A percentile compares a stretch with the other conserved stretches of the same genome.
phyloP scores from a whole-genome alignment of 1,140 invertebrate genomes.

The Melitaea cinxia region DNA sequence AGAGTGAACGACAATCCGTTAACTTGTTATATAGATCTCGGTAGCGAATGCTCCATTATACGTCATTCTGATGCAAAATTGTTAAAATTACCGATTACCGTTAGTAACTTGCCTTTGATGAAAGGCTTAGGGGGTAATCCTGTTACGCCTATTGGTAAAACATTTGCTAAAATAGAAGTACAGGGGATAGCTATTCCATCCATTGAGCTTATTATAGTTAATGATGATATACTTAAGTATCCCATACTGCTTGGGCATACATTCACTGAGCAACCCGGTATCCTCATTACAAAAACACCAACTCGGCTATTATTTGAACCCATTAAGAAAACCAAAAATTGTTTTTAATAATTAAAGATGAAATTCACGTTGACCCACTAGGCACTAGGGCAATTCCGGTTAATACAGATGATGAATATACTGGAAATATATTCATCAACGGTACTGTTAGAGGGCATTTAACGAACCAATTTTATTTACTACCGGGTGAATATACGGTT shows the following conservation, averaged over 20 bases:
- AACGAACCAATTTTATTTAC: conserved; percentile 27
- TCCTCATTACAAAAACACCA: background rate
- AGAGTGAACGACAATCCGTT: background rate
- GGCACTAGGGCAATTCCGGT: background rate
- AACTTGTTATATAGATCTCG: conserved; percentile 18
- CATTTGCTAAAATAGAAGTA: conserved; percentile 13
- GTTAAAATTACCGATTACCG: background rate
- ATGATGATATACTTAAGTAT: conserved; percentile 19
- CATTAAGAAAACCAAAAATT: background rate
- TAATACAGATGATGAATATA: background rate
- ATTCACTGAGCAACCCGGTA: conserved; percentile 25
- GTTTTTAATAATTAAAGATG: background rate
- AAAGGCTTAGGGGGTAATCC: conserved; percentile 16
- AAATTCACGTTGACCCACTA: background rate
- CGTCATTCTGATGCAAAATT: background rate
- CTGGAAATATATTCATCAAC: background rate
- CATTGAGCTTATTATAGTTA: conserved; percentile 13
- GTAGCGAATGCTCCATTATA: conserved; percentile 25
- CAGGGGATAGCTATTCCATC: conserved; percentile 1
- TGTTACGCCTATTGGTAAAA: background rate
- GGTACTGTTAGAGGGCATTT: background rate
- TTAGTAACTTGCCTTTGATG: conserved; percentile 8
- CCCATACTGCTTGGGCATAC: conserved; percentile 24
- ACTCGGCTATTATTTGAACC: background rate
- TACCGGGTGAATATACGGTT: conserved; percentile 3